Evolutionary conservation across 92 coral and sea anemone species (phyloP).

Genomic region (Porites cylindrica): DNA sequence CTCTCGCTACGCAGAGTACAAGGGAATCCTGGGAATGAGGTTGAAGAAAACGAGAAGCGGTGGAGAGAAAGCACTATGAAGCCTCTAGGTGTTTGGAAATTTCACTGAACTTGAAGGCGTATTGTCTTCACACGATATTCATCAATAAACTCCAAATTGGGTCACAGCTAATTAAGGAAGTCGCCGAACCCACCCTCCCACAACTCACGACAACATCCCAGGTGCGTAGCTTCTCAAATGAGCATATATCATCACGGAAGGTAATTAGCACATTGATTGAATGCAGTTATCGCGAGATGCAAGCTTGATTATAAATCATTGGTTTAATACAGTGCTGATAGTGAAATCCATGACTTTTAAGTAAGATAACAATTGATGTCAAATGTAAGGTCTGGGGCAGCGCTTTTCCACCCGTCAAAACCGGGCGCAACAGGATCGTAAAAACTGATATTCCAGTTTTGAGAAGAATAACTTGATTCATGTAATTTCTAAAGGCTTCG

Average conservation of each 20-base stretch:
- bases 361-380: slow-evolving; percentile 9
- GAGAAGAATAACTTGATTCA: not conserved
- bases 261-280: not conserved
- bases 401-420: not conserved
- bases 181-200: not conserved
- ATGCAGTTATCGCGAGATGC: slow-evolving; percentile 13
- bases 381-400: not conserved
- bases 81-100: too few relatives aligned
- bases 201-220: not conserved
- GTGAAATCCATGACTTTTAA: not conserved
- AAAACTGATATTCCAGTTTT: not conserved
- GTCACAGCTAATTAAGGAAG: too few relatives aligned
- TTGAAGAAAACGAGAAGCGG: too few relatives aligned
- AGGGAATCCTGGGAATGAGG: too few relatives aligned
- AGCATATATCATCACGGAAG: not conserved
- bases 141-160: too few relatives aligned
- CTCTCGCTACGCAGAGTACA: too few relatives aligned
- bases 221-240: not conserved
- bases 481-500: not conserved
- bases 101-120: too few relatives aligned
- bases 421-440: not conserved
- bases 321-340: slow-evolving; percentile 23
- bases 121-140: too few relatives aligned
- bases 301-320: slow-evolving; percentile 17
- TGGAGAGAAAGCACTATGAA: too few relatives aligned